Evolutionary conservation across 2,888 invertebrate species (phyloP).

Genomic region (Trachelus iudaicus): DNA sequence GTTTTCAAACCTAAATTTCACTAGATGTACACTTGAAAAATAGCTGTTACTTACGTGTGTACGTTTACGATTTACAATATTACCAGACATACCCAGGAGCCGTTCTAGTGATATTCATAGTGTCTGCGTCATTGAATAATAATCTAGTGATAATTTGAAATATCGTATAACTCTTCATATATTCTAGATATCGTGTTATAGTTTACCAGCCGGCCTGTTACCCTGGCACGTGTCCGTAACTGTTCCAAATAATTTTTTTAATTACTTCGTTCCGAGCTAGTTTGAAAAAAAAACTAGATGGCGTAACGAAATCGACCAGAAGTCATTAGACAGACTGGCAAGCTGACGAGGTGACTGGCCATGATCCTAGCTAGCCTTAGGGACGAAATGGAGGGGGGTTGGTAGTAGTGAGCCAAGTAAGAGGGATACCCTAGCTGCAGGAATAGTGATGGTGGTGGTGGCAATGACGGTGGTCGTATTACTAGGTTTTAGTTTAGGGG

Average conservation of each 20-base stretch:
- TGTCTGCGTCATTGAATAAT: not conserved
- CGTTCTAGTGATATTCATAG: not conserved
- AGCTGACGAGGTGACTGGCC: not conserved
- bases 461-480: not conserved
- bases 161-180: not conserved
- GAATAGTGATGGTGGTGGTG: not conserved
- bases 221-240: not conserved
- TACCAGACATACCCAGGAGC: not conserved
- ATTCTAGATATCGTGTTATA: too few relatives aligned
- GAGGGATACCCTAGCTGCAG: not conserved
- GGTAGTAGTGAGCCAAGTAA: not conserved
- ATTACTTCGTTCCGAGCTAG: not conserved
- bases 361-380: not conserved
- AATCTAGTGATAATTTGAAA: not conserved
- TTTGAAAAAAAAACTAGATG: not conserved
- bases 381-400: not conserved
- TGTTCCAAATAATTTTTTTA: not conserved
- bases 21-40: not conserved
- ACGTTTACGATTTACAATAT: not conserved
- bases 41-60: not conserved
- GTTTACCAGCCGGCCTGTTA: not conserved
- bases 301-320: not conserved
- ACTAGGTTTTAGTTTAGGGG: not conserved
- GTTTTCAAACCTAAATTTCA: constrained; percentile 20
- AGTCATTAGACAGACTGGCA: not conserved